These are phyloP conservation scores for Chromoteleia sp. DNA, from an alignment of 2,888 invertebrate genomes.

Conservation along the genomic window DNA sequence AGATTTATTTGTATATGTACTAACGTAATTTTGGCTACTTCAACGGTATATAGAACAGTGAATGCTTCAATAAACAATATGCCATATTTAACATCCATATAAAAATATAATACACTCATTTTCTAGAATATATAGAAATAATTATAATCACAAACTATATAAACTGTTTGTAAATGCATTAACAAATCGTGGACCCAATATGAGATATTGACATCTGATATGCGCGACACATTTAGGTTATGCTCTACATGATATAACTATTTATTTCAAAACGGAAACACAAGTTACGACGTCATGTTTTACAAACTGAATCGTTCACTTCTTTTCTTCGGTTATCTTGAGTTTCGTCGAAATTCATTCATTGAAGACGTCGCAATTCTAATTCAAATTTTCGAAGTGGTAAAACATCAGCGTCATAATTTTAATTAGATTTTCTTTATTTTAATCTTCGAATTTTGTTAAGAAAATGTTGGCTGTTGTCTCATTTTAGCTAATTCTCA, in stretches of 20 bases:
- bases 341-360: neutral
- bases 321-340: neutral
- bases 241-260: neutral
- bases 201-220: conserved; percentile 17
- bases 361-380: neutral
- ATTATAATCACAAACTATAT: conserved; percentile 22
- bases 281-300: neutral
- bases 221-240: neutral
- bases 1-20: neutral
- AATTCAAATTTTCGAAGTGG: conserved; percentile 2
- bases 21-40: neutral
- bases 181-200: conserved; percentile 41
- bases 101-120: conserved; percentile 37
- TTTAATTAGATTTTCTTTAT: neutral
- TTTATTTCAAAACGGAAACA: neutral
- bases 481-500: conserved; percentile 22
- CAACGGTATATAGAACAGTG: neutral
- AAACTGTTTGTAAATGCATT: conserved; percentile 25
- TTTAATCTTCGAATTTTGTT: neutral
- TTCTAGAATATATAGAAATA: conserved; percentile 19
- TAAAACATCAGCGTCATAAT: neutral
- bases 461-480: neutral
- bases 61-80: conserved; percentile 13
- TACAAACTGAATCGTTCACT: neutral
- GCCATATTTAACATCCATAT: conserved; percentile 27